phyloP scores from a whole-genome alignment of 1,140 invertebrate genomes.

The Aricia agestis region DNA sequence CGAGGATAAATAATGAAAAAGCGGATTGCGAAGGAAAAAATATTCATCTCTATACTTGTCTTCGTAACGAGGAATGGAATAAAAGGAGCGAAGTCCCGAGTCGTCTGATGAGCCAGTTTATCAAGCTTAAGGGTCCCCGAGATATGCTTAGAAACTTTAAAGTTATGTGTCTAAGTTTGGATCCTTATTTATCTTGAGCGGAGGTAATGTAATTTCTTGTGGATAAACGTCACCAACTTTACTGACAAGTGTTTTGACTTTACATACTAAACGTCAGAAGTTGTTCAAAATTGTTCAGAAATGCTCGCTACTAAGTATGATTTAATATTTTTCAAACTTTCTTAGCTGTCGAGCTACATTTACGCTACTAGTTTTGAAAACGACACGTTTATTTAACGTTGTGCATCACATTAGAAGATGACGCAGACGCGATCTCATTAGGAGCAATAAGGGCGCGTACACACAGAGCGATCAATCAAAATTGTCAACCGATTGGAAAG shows the following conservation, averaged over 20 bases:
- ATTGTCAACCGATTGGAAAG: constrained; percentile 69
- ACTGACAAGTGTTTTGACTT: neutral
- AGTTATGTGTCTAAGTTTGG: constrained; percentile 24
- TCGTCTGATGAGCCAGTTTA: constrained; percentile 29
- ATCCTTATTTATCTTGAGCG: constrained; percentile 23
- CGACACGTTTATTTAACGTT: neutral
- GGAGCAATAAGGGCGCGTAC: constrained; percentile 48
- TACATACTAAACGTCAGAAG: neutral
- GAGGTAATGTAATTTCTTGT: neutral
- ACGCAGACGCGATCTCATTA: constrained; percentile 35
- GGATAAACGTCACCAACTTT: neutral
- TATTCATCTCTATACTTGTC: constrained; percentile 30
- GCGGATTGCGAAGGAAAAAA: constrained; percentile 48
- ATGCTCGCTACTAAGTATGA: too few relatives aligned
- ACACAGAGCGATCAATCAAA: constrained; percentile 65
- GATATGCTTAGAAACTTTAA: constrained; percentile 15
- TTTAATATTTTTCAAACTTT: too few relatives aligned
- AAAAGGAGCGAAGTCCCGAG: constrained; percentile 16
- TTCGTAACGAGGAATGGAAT: constrained; percentile 14
- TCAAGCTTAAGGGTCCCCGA: constrained; percentile 27
- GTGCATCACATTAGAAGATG: constrained; percentile 29
- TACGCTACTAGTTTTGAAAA: too few relatives aligned
- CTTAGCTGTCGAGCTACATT: too few relatives aligned
- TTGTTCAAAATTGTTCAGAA: too few relatives aligned
- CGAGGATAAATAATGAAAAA: constrained; percentile 58